These are phyloP conservation scores for Ectobius pallidus DNA, from an alignment of 2,888 invertebrate species.

Conservation along the genomic window DNA sequence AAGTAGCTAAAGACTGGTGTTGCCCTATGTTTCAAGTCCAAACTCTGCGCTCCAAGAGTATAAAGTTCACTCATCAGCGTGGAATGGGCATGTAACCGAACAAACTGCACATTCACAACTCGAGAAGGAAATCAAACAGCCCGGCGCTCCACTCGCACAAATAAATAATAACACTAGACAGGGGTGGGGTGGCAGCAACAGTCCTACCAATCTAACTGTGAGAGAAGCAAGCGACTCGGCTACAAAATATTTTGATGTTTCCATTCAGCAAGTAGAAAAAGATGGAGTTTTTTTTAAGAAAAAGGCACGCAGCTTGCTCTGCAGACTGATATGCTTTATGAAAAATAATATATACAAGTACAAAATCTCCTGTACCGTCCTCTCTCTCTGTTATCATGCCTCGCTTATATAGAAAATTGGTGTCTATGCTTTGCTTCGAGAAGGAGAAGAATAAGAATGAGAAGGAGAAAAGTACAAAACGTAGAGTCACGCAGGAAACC, in stretches of 20 bases:
- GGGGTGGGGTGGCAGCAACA: neutral
- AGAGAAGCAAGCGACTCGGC: slow-evolving; percentile 7
- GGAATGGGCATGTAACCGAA: neutral
- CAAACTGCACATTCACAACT: neutral
- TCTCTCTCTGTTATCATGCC: too few species aligned
- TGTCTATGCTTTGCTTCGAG: slow-evolving; percentile 15
- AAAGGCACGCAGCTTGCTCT: slow-evolving; percentile 31
- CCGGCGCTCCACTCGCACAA: neutral
- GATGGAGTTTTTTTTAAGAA: slow-evolving; percentile 26
- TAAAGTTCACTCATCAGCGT: too few species aligned
- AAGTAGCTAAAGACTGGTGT: too few species aligned
- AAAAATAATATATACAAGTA: slow-evolving; percentile 7
- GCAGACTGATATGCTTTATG: slow-evolving; percentile 32
- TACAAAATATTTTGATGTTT: slow-evolving; percentile 27
- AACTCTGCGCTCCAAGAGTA: too few species aligned
- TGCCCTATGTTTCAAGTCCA: too few species aligned
- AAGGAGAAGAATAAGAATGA: slow-evolving; percentile 18
- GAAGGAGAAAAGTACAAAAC: neutral
- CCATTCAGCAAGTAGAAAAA: slow-evolving; percentile 37
- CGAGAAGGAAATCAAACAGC: slow-evolving; percentile 15
- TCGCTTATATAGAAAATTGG: neutral
- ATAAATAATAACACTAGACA: too few species aligned
- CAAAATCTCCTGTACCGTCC: too few species aligned
- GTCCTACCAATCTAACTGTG: slow-evolving; percentile 16
- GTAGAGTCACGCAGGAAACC: neutral